Conservation (phyloP, 2,797 vertebrate genomes). For the Astyanax mexicanus region DNA sequence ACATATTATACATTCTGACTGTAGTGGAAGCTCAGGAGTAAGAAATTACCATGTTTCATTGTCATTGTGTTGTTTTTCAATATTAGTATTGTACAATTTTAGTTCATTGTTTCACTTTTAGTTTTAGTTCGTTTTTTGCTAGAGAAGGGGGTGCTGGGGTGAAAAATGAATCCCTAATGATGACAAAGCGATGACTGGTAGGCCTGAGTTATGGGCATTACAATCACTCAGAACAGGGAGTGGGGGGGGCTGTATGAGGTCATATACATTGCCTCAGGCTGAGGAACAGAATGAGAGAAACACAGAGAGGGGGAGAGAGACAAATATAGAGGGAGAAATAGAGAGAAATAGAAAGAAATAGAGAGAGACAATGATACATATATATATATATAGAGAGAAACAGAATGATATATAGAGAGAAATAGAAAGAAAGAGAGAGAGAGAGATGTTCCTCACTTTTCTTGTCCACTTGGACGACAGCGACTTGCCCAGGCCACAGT, state of each 20-base stretch:
- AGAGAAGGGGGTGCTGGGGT: no score
- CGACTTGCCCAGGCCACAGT: conserved; percentile 31
- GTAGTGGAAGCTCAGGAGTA: no score
- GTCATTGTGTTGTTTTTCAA: no score
- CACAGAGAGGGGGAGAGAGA: conserved; percentile 24
- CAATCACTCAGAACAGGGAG: conserved; percentile 50
- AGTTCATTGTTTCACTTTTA: no score
- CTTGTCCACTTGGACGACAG: conserved; percentile 69
- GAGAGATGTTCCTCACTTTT: conserved; percentile 32
- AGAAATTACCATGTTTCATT: no score
- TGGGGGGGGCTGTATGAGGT: conserved; percentile 68
- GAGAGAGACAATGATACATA: no score
- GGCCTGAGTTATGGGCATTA: conserved; percentile 41
- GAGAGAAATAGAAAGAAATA: conserved; percentile 29
- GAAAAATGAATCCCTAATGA: no score
- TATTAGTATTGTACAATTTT: no score
- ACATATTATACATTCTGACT: no score
- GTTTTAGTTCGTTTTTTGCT: no score
- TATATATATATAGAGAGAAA: conserved; percentile 29
- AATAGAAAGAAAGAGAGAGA: conserved; percentile 25
- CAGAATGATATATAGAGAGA: conserved; percentile 21
- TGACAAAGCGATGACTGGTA: conserved; percentile 22
- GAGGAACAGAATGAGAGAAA: conserved; percentile 16
- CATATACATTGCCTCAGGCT: conserved; percentile 70
- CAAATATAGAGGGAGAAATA: conserved; percentile 31